Evolutionary conservation across 2,888 invertebrate species (phyloP), one percentile per base, ranked within the genome.

Genomic region (Caradrina kadenii): DNA sequence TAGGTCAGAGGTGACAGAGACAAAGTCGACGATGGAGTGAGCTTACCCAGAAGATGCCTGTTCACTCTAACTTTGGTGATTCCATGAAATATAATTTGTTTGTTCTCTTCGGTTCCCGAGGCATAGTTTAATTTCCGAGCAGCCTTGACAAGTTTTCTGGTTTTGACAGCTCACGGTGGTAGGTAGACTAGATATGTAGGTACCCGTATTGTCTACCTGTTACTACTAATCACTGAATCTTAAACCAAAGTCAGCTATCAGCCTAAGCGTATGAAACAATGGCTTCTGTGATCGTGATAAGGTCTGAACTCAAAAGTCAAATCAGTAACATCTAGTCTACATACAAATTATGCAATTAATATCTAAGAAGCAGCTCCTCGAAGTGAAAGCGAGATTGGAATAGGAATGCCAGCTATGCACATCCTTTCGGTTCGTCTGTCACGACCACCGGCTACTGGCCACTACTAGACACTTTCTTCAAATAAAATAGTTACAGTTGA

Each of bases 311-410:
- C 69, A 74, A 79, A 59, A 55, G 55, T 54, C 42, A 6, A 52
- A 67, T 55, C 61, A 60, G 63, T 53, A 56, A 13, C 56, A 68
- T 64, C 76, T 76, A 79, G 81, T 85, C 77, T 69, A 73, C 79
- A 80, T 71, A 82, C 55, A 74, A 76, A 88, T 89, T 86, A 86
- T 85, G 86, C 83, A 89, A 89, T 84, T 78, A 73, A 81, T 81
- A 83, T 79, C 72, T 83, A 62, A 73, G 85, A 79, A 79, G 79
- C 74, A 72, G 69, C 81, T 80, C 81, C 77, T 22, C 64, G 52
- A 76, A 80, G 87, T 82, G 89, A 89, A 89, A 89, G 89, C 74
- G 69, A 73, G 74, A 68, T 74, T 71, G 72, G 73, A 59, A 69
- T 80, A 84, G 82, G 87, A 83, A 89, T 86, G 82, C 79, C 42